Evolutionary conservation across 2,113 vertebrate genomes (phyloP).

Genomic region (Mesitornis unicolor): DNA sequence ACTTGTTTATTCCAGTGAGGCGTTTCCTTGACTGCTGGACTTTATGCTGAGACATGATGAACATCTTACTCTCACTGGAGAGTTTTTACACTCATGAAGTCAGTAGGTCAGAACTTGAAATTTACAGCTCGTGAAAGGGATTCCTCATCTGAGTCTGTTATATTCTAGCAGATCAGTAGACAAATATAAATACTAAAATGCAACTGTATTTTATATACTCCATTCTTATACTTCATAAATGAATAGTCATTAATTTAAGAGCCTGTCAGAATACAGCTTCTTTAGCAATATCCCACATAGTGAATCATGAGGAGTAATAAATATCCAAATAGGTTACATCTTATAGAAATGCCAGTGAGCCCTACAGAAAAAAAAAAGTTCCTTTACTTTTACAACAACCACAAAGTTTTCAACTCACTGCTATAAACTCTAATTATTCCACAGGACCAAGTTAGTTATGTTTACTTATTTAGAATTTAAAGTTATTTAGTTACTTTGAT

Average conservation of each 20-base stretch:
- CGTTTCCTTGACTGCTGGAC: neutral
- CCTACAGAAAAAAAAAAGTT: neutral
- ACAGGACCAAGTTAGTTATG: neutral
- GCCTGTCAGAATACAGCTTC: neutral
- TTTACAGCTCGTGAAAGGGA: neutral
- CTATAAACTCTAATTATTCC: neutral
- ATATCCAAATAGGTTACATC: neutral
- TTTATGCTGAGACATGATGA: neutral
- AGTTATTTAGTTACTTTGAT: neutral
- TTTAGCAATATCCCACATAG: neutral
- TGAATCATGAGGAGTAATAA: neutral
- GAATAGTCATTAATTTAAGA: neutral
- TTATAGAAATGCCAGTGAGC: neutral
- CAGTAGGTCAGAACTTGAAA: slow-evolving; percentile 8
- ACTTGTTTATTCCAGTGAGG: slow-evolving; percentile 1
- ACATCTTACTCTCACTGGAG: neutral
- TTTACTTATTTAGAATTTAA: neutral
- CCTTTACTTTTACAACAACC: neutral
- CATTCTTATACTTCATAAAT: neutral
- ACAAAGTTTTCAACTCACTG: neutral
- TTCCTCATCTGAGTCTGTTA: neutral
- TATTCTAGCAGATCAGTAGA: neutral
- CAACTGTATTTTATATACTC: neutral
- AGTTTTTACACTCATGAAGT: neutral
- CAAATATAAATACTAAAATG: neutral